Evolutionary conservation across 2,113 vertebrate species (phyloP).

Genomic region (Sinocyclocheilus maitianheensis): DNA sequence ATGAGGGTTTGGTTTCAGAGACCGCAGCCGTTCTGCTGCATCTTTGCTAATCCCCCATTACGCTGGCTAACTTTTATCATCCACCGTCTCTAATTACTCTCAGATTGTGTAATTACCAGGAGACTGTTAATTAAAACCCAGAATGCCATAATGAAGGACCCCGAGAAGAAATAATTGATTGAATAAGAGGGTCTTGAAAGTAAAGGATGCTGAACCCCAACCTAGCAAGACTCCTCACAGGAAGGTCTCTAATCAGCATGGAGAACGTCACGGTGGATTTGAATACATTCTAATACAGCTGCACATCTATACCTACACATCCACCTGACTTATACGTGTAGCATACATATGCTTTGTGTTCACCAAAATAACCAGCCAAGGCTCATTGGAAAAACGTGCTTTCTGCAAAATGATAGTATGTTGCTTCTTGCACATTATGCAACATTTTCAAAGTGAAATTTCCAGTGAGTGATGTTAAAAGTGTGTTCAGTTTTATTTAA

Average conservation of each 20-base stretch:
- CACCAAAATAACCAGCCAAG: not conserved
- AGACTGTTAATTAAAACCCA: slow-evolving; percentile 58
- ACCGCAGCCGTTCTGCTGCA: slow-evolving; percentile 45
- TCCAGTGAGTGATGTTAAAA: too few species aligned
- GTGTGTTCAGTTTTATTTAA: too few species aligned
- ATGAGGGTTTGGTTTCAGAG: slow-evolving; percentile 45
- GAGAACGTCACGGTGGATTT: not conserved
- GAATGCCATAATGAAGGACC: slow-evolving; percentile 48
- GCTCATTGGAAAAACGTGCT: not conserved
- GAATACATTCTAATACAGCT: not conserved
- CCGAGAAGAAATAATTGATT: slow-evolving; percentile 44
- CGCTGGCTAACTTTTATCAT: slow-evolving; percentile 54
- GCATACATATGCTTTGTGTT: too few species aligned
- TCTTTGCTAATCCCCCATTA: slow-evolving; percentile 59
- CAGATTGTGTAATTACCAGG: slow-evolving; percentile 59
- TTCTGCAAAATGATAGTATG: too few species aligned
- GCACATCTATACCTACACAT: not conserved
- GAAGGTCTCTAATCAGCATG: slow-evolving; percentile 1
- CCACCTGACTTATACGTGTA: too few species aligned
- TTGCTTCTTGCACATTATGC: too few species aligned
- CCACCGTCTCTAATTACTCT: slow-evolving; percentile 50
- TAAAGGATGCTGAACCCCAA: slow-evolving; percentile 21
- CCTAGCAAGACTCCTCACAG: not conserved
- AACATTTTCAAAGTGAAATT: too few species aligned
- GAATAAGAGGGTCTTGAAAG: slow-evolving; percentile 34